phyloP scores from a whole-genome alignment of 2,888 invertebrate species.

The Craniophora ligustri region DNA sequence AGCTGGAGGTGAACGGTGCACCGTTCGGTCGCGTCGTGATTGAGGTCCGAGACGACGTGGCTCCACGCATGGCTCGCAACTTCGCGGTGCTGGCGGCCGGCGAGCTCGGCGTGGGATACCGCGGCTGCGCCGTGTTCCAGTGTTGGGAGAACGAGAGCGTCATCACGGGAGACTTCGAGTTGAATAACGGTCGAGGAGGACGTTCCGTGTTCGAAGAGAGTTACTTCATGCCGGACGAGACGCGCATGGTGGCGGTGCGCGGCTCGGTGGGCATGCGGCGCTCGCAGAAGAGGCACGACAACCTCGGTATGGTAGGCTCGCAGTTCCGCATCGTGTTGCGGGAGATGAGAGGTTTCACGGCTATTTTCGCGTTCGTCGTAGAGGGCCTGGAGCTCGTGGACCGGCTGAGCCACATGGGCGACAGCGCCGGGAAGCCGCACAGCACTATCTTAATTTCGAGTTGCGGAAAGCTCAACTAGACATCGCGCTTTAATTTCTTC shows the following conservation, averaged over 20 bases:
- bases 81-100: conserved; percentile 92
- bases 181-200: conserved; percentile 94
- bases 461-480: conserved; percentile 92
- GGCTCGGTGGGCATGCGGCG: conserved; percentile 95
- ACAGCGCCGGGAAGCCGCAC: conserved; percentile 93
- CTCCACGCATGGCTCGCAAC: conserved; percentile 94
- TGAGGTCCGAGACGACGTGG: conserved; percentile 93
- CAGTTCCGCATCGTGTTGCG: conserved; percentile 94
- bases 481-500: conserved; percentile 8
- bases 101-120: conserved; percentile 93
- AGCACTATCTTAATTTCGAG: conserved; percentile 92
- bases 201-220: conserved; percentile 93
- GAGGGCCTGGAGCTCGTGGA: conserved; percentile 94
- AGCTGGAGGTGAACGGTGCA: conserved; percentile 92
- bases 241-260: conserved; percentile 92
- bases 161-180: conserved; percentile 94
- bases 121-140: conserved; percentile 94
- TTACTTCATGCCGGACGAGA: conserved; percentile 94
- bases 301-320: conserved; percentile 94
- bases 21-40: conserved; percentile 92
- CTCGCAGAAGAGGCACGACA: conserved; percentile 94
- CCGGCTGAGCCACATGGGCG: conserved; percentile 93
- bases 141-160: conserved; percentile 95
- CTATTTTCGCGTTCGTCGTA: conserved; percentile 94
- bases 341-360: conserved; percentile 95